Base-by-base conservation (phyloP, 2,113 vertebrate genomes). In the Romanogobio albipinnatus region DNA sequence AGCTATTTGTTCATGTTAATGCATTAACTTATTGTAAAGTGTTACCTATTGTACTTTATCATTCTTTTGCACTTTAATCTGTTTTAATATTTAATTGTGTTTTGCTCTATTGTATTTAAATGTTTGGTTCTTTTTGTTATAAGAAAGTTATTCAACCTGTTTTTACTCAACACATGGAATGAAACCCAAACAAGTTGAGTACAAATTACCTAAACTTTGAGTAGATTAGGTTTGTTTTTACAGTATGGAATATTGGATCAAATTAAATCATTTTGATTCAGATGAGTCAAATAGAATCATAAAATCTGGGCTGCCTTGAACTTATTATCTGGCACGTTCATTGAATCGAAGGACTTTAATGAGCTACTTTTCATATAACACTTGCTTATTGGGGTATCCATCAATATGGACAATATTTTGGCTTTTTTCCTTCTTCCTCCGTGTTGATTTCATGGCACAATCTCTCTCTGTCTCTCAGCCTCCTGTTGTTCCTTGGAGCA, bases 401-500 rank as follows among this genome's bases (percentile, higher is more conserved):
- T 81, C 78, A 82, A 58, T n/a, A 39, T 53, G 29, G 49, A 56
- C 62, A 71, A 9, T 19, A 56, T 39, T 58, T 82, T 71, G 78
- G 78, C 33, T 39, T 39, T 39, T 39, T 39, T 29, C 29, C 29
- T 39, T 39, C 4, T 39, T 39, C 3, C 33, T 33, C 33, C 2
- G 29, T 82, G 80, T 53, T 71, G 64, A 82, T 70, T 68, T 71
- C 49, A 56, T 14, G 22, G 49, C 80, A 70, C 49, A 68, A 82
- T 82, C 19, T 82, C 49, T 39, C 19, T 82, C 64, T 24, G 43
- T 53, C 29, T n/a, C 10, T 82, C 80, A 22, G 64, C 64, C 80
- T 53, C 80, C 80, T 82, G 80, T 71, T 71, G 64, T 82, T 82
- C 13, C 45, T 82, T 39, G 14, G 17, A 68, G 79, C 61, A 53